phyloP scores from a whole-genome alignment of 2,888 invertebrate species.

The Sinohyriopsis cumingii region DNA sequence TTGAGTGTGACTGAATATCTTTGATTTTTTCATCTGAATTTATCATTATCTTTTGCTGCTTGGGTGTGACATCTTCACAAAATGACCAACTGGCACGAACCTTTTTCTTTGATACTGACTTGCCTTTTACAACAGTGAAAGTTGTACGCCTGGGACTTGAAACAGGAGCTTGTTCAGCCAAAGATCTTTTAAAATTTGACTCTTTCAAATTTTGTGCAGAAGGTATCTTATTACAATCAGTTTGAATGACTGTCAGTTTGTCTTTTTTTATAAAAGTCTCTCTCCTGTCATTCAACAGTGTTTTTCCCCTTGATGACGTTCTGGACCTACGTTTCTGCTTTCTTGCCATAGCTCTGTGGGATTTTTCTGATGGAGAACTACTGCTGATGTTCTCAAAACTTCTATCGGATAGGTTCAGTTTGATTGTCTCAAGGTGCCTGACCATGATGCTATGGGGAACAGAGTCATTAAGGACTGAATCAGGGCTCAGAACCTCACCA shows the following conservation, averaged over 20 bases:
- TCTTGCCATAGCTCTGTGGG: conserved; percentile 1
- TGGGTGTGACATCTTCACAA: too few relatives aligned
- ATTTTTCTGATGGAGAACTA: too few relatives aligned
- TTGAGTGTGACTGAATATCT: too few relatives aligned
- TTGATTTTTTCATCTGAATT: too few relatives aligned
- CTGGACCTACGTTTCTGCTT: conserved; percentile 10
- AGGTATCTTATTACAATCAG: conserved; percentile 22
- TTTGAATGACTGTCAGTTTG: conserved; percentile 26
- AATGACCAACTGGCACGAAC: too few relatives aligned
- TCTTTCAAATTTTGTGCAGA: conserved; percentile 20
- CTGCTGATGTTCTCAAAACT: conserved; percentile 16
- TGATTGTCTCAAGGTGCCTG: conserved; percentile 45
- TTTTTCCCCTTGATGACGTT: conserved; percentile 1
- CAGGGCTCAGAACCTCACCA: conserved; percentile 19
- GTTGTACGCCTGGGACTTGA: conserved; percentile 55
- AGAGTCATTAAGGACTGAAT: conserved; percentile 42
- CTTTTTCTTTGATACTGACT: too few relatives aligned
- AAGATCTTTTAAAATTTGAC: not conserved
- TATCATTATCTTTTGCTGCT: too few relatives aligned
- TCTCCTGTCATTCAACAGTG: conserved; percentile 13
- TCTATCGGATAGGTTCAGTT: conserved; percentile 35
- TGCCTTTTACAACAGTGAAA: conserved; percentile 36
- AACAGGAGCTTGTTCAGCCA: conserved; percentile 14
- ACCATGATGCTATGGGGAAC: conserved; percentile 52
- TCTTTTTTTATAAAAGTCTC: conserved; percentile 30